Evolutionary conservation across 2,113 vertebrate genomes (phyloP).

Genomic region (Pomatostomus ruficeps): DNA sequence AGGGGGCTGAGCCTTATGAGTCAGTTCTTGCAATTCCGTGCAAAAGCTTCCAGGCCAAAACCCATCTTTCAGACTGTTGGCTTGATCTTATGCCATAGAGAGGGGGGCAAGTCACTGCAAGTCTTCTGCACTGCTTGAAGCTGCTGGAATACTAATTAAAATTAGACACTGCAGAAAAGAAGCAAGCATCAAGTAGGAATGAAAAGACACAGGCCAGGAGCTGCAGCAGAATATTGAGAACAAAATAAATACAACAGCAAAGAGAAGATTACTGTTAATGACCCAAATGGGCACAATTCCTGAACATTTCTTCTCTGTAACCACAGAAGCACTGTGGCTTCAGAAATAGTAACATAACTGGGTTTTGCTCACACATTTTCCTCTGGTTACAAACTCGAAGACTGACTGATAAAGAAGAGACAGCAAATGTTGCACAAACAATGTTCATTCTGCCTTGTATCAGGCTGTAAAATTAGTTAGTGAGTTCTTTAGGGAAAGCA

Average conservation of each 20-base stretch:
- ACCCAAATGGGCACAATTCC: not conserved
- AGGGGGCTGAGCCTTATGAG: not conserved
- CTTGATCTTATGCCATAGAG: not conserved
- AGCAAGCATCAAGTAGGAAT: not conserved
- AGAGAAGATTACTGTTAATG: not conserved
- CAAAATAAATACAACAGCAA: not conserved
- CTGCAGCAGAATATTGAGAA: not conserved
- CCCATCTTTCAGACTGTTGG: not conserved
- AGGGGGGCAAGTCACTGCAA: not conserved
- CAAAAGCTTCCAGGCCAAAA: slow-evolving; percentile 25
- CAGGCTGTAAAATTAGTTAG: not conserved
- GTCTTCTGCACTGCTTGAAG: not conserved
- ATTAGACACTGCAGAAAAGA: not conserved
- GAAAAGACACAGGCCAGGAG: not conserved
- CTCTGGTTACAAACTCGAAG: not conserved
- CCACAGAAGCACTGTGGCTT: not conserved
- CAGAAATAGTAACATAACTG: rapidly evolving
- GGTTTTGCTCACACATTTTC: not conserved
- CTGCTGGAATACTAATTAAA: not conserved
- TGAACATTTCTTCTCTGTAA: not conserved
- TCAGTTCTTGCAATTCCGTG: not conserved
- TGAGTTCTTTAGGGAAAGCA: not conserved
- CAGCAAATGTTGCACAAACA: not conserved
- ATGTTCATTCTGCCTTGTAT: not conserved
- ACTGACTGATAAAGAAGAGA: not conserved